Evolutionary conservation across 2,888 invertebrate genomes (phyloP).

Genomic region (Crocallis elinguaria): DNA sequence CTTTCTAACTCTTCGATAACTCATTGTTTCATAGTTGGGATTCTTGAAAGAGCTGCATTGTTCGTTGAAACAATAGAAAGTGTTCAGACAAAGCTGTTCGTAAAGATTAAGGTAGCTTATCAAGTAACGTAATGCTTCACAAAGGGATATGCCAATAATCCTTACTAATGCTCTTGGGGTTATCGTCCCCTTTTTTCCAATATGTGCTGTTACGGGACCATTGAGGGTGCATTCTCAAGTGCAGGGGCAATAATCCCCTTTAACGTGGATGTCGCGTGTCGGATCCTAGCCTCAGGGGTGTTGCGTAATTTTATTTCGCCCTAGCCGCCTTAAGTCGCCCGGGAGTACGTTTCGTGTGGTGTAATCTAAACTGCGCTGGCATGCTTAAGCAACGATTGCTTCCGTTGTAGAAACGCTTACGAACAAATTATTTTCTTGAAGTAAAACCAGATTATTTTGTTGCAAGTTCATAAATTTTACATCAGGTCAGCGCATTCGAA

Average conservation of each 20-base stretch:
- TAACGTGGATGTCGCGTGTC: constrained; percentile 70
- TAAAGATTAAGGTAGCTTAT: constrained; percentile 74
- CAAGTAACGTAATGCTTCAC: constrained; percentile 69
- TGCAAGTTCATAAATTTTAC: constrained; percentile 8
- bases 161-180: constrained; percentile 68
- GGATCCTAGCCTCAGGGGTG: constrained; percentile 52
- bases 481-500: constrained; percentile 21
- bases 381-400: constrained; percentile 40
- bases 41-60: constrained; percentile 34
- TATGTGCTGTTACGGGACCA: constrained; percentile 57
- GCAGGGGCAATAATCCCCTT: constrained; percentile 74
- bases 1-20: constrained; percentile 6
- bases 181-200: constrained; percentile 62
- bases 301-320: constrained; percentile 72
- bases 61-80: constrained; percentile 37
- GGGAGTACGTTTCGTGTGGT: constrained; percentile 55
- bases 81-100: constrained; percentile 55
- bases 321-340: constrained; percentile 47
- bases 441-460: not conserved
- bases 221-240: constrained; percentile 77
- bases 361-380: constrained; percentile 52
- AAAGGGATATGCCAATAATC: constrained; percentile 78
- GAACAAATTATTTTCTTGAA: constrained; percentile 6
- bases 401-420: constrained; percentile 19
- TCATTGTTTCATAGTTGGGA: constrained; percentile 24